Evolutionary conservation across 2,888 invertebrate genomes (phyloP).

Genomic region (Apeira syringaria): DNA sequence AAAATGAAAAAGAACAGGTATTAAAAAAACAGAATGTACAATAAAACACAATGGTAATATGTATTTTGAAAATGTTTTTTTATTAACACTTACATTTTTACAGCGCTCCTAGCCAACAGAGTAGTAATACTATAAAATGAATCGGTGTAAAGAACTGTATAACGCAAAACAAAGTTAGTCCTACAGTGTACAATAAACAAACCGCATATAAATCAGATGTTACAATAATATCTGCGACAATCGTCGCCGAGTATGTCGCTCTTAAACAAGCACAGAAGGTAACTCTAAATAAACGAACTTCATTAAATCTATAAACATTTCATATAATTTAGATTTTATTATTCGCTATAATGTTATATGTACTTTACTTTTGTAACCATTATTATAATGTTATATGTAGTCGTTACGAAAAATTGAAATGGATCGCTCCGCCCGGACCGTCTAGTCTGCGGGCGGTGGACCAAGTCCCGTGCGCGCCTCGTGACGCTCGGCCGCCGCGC

Average conservation of each 20-base stretch:
- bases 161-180: constrained; percentile 81
- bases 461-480: not conserved
- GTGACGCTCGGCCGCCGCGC: not conserved
- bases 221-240: constrained; percentile 56
- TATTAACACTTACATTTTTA: constrained; percentile 84
- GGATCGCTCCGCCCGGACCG: constrained; percentile 58
- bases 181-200: constrained; percentile 79
- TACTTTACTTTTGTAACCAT: constrained; percentile 83
- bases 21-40: constrained; percentile 31
- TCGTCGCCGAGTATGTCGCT: constrained; percentile 70
- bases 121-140: constrained; percentile 83
- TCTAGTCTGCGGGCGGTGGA: constrained; percentile 25
- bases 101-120: constrained; percentile 84
- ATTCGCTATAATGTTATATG: constrained; percentile 83
- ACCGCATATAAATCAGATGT: constrained; percentile 72
- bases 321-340: constrained; percentile 83
- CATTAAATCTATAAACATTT: constrained; percentile 83
- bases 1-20: constrained; percentile 17
- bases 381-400: constrained; percentile 83
- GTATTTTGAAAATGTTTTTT: constrained; percentile 83
- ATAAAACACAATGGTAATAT: constrained; percentile 68
- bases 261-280: constrained; percentile 77
- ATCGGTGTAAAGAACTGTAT: constrained; percentile 80
- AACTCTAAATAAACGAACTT: constrained; percentile 79
- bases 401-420: constrained; percentile 79